Conservation (phyloP, 2,888 invertebrate genomes). For the Malacosoma neustria region DNA sequence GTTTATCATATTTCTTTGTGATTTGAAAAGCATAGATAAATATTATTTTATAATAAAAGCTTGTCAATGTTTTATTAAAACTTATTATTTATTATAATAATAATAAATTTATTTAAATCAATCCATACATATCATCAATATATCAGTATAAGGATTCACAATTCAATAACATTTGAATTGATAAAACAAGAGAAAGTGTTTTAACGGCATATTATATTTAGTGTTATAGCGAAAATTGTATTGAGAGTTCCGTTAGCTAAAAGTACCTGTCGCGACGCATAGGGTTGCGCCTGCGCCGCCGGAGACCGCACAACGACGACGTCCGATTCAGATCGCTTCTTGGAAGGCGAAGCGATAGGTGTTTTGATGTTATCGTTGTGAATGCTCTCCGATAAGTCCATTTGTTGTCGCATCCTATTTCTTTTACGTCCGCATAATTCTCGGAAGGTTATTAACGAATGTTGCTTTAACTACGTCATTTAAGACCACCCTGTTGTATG, state of each 20-base stretch:
- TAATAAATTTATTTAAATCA: too few species aligned
- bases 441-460: background rate
- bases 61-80: too few species aligned
- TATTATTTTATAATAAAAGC: too few species aligned
- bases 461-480: background rate
- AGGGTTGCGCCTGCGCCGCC: slow-evolving; percentile 13
- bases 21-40: too few species aligned
- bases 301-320: slow-evolving; percentile 25
- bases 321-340: slow-evolving; percentile 43
- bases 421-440: background rate
- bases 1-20: too few species aligned
- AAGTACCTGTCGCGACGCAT: slow-evolving; percentile 59
- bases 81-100: too few species aligned
- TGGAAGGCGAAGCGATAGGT: slow-evolving; percentile 63
- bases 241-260: slow-evolving; percentile 60
- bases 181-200: slow-evolving; percentile 38
- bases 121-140: too few species aligned
- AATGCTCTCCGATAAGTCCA: slow-evolving; percentile 58
- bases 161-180: slow-evolving; percentile 6
- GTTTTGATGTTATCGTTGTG: slow-evolving; percentile 68
- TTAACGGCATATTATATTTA: slow-evolving; percentile 35
- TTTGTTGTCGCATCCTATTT: slow-evolving; percentile 36
- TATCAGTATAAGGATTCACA: too few species aligned
- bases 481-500: background rate
- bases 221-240: slow-evolving; percentile 54